Percentiles rank a stretch among this genome's conserved stretches.
phyloP scores from a whole-genome alignment of 1,140 invertebrate species.

The Kradibia gibbosae region DNA sequence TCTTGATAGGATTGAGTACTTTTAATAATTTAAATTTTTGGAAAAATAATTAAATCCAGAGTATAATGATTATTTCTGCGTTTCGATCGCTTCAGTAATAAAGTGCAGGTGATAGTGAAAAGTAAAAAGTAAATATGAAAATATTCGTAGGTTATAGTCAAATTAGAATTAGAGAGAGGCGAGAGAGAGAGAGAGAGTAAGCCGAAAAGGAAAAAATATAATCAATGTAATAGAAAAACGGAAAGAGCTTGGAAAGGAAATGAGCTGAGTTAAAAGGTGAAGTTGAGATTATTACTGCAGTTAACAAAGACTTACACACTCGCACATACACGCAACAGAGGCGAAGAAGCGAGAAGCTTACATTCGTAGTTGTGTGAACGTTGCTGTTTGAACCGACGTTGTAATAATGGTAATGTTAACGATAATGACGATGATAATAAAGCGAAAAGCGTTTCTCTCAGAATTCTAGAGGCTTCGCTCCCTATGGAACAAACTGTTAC shows the following conservation, averaged over 20 bases:
- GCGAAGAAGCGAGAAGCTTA: no score
- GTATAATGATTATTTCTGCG: not conserved
- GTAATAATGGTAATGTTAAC: constrained; percentile 57
- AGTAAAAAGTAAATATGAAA: not conserved
- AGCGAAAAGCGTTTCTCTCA: constrained; percentile 51
- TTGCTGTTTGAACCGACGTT: constrained; percentile 15
- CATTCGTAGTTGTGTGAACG: not conserved
- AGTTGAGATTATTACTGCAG: constrained; percentile 62
- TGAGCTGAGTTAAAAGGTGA: constrained; percentile 6
- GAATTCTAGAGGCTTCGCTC: constrained; percentile 11
- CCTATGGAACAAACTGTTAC: constrained; percentile 7
- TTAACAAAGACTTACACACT: constrained; percentile 21
- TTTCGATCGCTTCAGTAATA: not conserved
- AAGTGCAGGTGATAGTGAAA: not conserved
- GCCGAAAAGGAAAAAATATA: not conserved
- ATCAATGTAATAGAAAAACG: constrained; percentile 33
- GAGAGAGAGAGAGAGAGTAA: not conserved
- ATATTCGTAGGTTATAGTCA: not conserved
- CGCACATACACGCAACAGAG: not conserved
- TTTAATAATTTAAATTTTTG: not conserved
- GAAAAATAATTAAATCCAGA: not conserved
- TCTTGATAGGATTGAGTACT: not conserved
- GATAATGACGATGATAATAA: constrained; percentile 61
- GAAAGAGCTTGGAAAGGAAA: not conserved
- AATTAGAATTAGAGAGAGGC: not conserved